Evolutionary conservation across 2,888 invertebrate species (phyloP), one percentile per base, ranked within the genome.

Genomic region (Drosophila kambysellisi): DNA sequence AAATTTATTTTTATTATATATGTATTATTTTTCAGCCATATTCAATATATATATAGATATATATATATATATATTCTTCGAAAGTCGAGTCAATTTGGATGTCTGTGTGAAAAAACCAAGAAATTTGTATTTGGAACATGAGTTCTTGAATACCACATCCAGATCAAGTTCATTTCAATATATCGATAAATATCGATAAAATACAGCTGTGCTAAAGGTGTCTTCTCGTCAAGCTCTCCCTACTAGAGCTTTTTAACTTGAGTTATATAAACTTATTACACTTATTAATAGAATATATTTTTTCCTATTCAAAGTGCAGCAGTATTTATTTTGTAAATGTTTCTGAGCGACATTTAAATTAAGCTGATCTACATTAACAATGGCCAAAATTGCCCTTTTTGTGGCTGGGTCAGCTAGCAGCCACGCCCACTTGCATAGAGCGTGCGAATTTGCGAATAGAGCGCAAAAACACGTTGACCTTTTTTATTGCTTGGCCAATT

Each of bases 401-500:
- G 20, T 57, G 46, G 32, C 33, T 59, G 48, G 78, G 37, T 57
- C 33, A 64, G 46, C 39, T 50, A 39, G n/a, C 0, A 25, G 41
- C 59, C 77, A 65, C 74, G 74, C 79, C 79, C 58, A 29, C 25
- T 33, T 60, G 12, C 29, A 30, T 9, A 58, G 76, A 79, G 76
- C 78, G 80, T 78, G 80, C 61, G 80, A 78, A 79, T 67, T 37
- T 70, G 41, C 61, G 25, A 78, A 41, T 60, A 63, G 9, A 48
- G 30, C 51, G 29, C 17, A 50, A 50, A 43, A 54, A n/a, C 33
- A 3, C 35, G 41, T 41, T 67, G 53, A 63, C 56, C 63, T 52
- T 73, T 65, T 51, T 60, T 62, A 53, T 69, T 39, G n/a, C 15
- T 43, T 56, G 62, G 61, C 43, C 54, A 65, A 67, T 53, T 52